Conservation (phyloP, 1,140 invertebrate species). For the Matsumurasca onukii region DNA sequence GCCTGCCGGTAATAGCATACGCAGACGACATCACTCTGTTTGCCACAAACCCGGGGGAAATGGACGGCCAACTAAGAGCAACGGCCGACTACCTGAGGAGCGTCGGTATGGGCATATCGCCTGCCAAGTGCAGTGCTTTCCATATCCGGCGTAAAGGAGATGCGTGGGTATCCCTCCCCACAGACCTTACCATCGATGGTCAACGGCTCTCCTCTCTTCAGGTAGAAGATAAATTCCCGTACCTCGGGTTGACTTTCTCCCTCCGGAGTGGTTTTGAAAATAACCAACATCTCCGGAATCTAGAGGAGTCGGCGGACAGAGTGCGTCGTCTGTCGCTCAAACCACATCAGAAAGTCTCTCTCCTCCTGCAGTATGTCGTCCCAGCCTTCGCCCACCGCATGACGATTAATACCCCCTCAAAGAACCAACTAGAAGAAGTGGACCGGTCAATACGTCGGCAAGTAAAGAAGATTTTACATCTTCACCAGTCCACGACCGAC, state of each 20-base stretch:
- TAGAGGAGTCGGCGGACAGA: neutral
- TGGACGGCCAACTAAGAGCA: neutral
- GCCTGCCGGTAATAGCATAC: constrained; percentile 8
- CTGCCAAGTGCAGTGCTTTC: neutral
- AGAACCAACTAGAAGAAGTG: neutral
- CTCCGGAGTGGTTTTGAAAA: constrained; percentile 7
- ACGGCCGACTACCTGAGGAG: neutral
- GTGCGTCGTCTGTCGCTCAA: constrained; percentile 18
- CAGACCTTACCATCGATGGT: neutral
- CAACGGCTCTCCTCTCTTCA: neutral
- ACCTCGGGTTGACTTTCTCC: constrained; percentile 8
- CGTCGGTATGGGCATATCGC: neutral
- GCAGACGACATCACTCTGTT: constrained; percentile 8
- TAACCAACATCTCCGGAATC: neutral
- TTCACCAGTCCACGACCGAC: constrained; percentile 18
- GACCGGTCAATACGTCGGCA: constrained; percentile 13
- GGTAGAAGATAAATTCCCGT: neutral
- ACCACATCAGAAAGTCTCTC: constrained; percentile 28
- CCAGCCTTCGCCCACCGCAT: constrained; percentile 22
- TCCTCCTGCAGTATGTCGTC: constrained; percentile 26
- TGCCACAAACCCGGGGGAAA: neutral
- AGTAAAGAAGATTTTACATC: constrained; percentile 29
- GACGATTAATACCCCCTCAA: neutral
- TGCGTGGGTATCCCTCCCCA: neutral
- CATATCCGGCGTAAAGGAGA: neutral